Evolutionary conservation across 2,113 vertebrate genomes (phyloP), one percentile per base, ranked within the genome.

Genomic region (Pyrgilauda ruficollis): DNA sequence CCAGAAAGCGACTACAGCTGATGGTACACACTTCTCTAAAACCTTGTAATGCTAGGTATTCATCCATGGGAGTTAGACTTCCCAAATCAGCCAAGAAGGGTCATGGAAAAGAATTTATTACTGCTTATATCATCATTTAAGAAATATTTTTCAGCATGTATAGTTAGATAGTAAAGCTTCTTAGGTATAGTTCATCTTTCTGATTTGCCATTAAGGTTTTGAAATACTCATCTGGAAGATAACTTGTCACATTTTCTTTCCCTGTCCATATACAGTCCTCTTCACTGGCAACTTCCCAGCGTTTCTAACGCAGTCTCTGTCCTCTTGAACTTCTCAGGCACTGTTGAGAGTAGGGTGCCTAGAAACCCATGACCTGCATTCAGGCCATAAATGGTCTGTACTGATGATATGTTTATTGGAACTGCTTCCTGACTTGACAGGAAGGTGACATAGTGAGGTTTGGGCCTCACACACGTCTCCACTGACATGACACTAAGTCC

Each of bases 1-100:
- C 87, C 99, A 99, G 95, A 99, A 99, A 95, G 99, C 99, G 55
- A 99, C 99, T 69, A 99, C 99, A 70, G 99, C 99, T 3, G 99
- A 99, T 61, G 99, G 99, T 99, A 97, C 61, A 23, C 74, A 4
- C 31, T 79, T 24, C 46, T 89, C 30, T 77, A 33, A 79, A 87
- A 39, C 49, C 20, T 89, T 1, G 0, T 37, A 21, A 13, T 49
- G 30, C 13, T 44, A 13, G 16, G 13, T 75, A 11, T 55, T 70
- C 33, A n/a, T 86, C 43, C 19, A 4, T 18, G 20, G 37, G 16
- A 90, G 21, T 80, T 75, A 61, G 15, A 55, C 46, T 44, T 87
- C 23, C 27, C 41, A 10, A 7, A 43, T 74, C 33, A 37, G 46
- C 37, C n/a, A 77, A 53, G 21, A 53, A 78, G 10, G 10, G 20